phyloP scores from a whole-genome alignment of 2,113 vertebrate species.

The Lophotis ruficrista region DNA sequence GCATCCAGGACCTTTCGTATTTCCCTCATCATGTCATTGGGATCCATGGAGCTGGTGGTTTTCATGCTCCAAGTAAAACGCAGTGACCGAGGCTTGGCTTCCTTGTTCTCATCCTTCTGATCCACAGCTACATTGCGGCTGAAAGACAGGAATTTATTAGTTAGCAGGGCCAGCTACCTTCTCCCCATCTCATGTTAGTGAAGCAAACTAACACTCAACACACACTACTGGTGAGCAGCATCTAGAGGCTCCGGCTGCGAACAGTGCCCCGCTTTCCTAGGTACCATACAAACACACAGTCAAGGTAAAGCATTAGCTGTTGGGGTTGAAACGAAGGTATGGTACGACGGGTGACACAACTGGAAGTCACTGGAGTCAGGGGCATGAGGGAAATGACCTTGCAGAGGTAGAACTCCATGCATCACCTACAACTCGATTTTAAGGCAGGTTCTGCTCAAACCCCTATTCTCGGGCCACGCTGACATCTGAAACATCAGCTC shows the following conservation, averaged over 20 bases:
- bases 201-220: not conserved
- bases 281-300: not conserved
- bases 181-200: not conserved
- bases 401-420: not conserved
- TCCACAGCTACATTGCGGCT: constrained; percentile 97
- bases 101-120: constrained; percentile 94
- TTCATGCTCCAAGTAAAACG: constrained; percentile 99
- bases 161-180: not conserved
- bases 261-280: not conserved
- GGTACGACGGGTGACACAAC: not conserved
- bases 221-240: not conserved
- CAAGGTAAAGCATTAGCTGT: not conserved
- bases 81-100: constrained; percentile 94
- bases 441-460: constrained; percentile 11
- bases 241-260: not conserved
- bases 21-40: constrained; percentile 95
- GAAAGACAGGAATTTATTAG: constrained; percentile 55
- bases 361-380: not conserved
- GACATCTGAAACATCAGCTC: not conserved
- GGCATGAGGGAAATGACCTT: not conserved
- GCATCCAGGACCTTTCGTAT: constrained; percentile 96
- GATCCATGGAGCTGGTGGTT: constrained; percentile 98
- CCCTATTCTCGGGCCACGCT: rapidly evolving
- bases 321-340: not conserved
- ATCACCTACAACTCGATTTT: not conserved